A percentile compares a stretch with the other conserved stretches of the same genome.
These are phyloP conservation scores for Plectrocnemia conspersa DNA, from an alignment of 1,140 invertebrate genomes.

Conservation along the genomic window DNA sequence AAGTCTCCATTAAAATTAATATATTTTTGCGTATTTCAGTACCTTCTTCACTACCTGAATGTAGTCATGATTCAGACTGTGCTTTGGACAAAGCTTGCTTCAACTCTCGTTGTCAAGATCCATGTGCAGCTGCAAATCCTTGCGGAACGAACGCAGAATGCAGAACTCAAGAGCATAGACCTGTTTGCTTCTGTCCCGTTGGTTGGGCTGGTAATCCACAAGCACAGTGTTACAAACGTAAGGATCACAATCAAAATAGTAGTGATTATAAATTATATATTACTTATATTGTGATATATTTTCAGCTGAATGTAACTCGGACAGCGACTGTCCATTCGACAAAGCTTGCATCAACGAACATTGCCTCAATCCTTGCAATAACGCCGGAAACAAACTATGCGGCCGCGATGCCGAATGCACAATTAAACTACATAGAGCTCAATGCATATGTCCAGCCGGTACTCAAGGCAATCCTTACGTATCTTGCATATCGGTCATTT, in stretches of 20 bases:
- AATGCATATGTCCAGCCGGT: slow-evolving; percentile 77
- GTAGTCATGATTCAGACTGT: slow-evolving; percentile 68
- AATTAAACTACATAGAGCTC: slow-evolving; percentile 66
- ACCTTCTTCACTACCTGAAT: slow-evolving; percentile 57
- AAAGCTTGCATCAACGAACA: slow-evolving; percentile 74
- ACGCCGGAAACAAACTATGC: slow-evolving; percentile 58
- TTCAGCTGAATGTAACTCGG: slow-evolving; percentile 75
- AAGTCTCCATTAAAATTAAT: no score
- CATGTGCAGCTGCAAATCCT: slow-evolving; percentile 68
- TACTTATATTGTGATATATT: slow-evolving; percentile 32
- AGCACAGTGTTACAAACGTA: slow-evolving; percentile 80
- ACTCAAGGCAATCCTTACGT: slow-evolving; percentile 78
- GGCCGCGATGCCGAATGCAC: slow-evolving; percentile 75
- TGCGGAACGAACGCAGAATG: slow-evolving; percentile 79
- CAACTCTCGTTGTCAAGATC: slow-evolving; percentile 70
- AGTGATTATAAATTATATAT: neutral
- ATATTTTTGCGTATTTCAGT: slow-evolving; percentile 39
- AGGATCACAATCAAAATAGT: slow-evolving; percentile 40
- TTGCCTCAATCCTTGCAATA: slow-evolving; percentile 72
- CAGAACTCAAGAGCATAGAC: slow-evolving; percentile 64
- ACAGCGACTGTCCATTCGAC: slow-evolving; percentile 81
- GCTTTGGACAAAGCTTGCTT: slow-evolving; percentile 72
- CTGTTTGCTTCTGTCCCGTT: slow-evolving; percentile 74
- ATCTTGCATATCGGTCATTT: slow-evolving; percentile 76
- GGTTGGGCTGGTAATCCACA: slow-evolving; percentile 85